Evolutionary conservation across 1,140 invertebrate genomes (phyloP), one percentile per base, ranked within the genome.

Genomic region (Drosophila ficusphila): DNA sequence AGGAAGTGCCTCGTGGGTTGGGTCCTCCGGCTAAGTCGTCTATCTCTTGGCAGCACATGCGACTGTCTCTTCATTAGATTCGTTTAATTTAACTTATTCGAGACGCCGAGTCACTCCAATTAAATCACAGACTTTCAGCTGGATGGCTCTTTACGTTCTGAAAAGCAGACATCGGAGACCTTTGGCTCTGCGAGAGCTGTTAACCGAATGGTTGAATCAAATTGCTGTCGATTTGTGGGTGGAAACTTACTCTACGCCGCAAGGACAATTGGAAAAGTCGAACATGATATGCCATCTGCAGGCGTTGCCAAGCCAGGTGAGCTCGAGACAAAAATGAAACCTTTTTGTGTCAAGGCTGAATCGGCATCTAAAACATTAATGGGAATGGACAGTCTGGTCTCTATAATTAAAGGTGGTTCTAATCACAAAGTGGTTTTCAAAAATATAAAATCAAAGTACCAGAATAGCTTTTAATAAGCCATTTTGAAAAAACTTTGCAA

Each of bases 81-180:
- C 75, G 68, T 83, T 81, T 82, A 81, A 78, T 78, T 83, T 69
- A 82, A 77, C 62, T 83, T 78, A 64, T 71, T 71, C 46, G 58
- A 69, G 54, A 42, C 51, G 34, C 34, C 47, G 21, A 33, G 53
- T 27, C 53, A 71, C 58, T 54, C 27, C 54, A 78, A 82, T 82
- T 82, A 82, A 83, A 75, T 77, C 74, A 48, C 68, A 53, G 42
- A 52, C 42, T 67, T 61, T 56, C 49, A 51, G 52, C 33, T 48
- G 44, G 39, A n/a, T 71, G 31, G 23, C 34, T 33, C 39, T 44
- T 33, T 39, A 47, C 29, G 33, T 25, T 12, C 41, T 39, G 11
- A 18, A 25, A 49, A 34, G n/a, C 33, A n/a, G 44, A 64, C 19
- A 34, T 39, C 19, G 7, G 29, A 57, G 53, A 18, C 14, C 16